A percentile compares a stretch with the other conserved stretches of the same genome.
These are phyloP conservation scores for Drosophila trichaetosa DNA, from an alignment of 2,888 invertebrate genomes.

Conservation along the genomic window DNA sequence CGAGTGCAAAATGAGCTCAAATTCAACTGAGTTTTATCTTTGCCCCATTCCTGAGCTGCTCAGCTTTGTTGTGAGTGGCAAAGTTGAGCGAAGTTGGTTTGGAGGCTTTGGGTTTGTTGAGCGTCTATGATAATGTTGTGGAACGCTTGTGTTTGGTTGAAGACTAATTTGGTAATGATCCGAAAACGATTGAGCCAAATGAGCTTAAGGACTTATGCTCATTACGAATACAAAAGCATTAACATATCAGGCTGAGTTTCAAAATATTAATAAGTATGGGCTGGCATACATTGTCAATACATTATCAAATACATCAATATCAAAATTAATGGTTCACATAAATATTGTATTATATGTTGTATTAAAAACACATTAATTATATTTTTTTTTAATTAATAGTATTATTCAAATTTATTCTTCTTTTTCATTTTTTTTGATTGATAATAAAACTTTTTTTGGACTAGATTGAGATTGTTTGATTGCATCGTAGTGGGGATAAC, in stretches of 20 bases:
- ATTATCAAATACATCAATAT: neutral
- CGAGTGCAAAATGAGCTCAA: slow-evolving; percentile 50
- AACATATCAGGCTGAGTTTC: neutral
- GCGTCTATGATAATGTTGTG: slow-evolving; percentile 1
- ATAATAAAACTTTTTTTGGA: neutral
- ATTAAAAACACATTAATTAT: neutral
- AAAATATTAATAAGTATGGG: neutral
- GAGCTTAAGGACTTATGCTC: slow-evolving; percentile 26
- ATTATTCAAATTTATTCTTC: no score
- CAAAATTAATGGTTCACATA: neutral
- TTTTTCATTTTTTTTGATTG: neutral
- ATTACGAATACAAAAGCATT: slow-evolving; percentile 12
- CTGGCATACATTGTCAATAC: no score
- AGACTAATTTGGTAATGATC: slow-evolving; percentile 27
- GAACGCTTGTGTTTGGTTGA: slow-evolving; percentile 1
- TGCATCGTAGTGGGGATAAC: neutral
- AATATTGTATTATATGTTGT: neutral
- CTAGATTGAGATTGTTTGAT: neutral
- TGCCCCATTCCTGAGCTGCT: slow-evolving; percentile 1
- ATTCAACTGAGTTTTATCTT: slow-evolving; percentile 39
- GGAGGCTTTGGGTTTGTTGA: neutral
- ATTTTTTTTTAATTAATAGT: neutral
- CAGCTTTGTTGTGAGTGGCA: slow-evolving; percentile 51
- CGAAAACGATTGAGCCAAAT: slow-evolving; percentile 27
- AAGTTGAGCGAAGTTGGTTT: neutral